Evolutionary conservation across 2,113 vertebrate genomes (phyloP).

Genomic region (Nesogale talazaci): DNA sequence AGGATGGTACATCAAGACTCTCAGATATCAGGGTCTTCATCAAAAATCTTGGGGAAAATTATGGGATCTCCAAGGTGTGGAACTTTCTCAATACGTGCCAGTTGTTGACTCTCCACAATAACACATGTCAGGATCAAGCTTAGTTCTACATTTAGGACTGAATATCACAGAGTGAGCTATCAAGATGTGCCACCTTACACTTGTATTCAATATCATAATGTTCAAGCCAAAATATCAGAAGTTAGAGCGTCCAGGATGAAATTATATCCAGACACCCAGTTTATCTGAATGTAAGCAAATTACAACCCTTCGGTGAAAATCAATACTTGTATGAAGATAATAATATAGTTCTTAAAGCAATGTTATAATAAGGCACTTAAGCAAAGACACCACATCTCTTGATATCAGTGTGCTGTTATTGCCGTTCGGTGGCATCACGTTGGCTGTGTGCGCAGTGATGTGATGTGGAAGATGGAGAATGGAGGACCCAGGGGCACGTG

Average conservation of each 20-base stretch:
- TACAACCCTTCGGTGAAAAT: not conserved
- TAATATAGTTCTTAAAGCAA: not conserved
- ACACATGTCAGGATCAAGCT: not conserved
- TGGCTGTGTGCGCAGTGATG: not conserved
- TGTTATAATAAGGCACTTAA: not conserved
- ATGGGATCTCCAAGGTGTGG: not conserved
- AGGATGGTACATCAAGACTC: not conserved
- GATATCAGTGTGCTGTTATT: not conserved
- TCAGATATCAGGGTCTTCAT: not conserved
- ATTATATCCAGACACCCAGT: not conserved
- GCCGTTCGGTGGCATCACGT: not conserved
- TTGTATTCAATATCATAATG: not conserved
- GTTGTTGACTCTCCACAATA: not conserved
- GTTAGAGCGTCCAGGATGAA: not conserved
- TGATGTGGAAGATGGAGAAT: too few species aligned
- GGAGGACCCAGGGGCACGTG: too few species aligned
- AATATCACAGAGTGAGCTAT: not conserved
- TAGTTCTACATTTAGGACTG: not conserved
- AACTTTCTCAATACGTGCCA: not conserved
- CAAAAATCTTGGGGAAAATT: not conserved
- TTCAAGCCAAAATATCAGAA: not conserved
- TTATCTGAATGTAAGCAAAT: not conserved
- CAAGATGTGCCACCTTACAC: not conserved
- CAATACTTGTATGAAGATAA: slow-evolving; percentile 9
- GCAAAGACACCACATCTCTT: slow-evolving; percentile 13